Evolutionary conservation across 2,888 invertebrate genomes (phyloP).

Genomic region (Drosophila neonasuta): DNA sequence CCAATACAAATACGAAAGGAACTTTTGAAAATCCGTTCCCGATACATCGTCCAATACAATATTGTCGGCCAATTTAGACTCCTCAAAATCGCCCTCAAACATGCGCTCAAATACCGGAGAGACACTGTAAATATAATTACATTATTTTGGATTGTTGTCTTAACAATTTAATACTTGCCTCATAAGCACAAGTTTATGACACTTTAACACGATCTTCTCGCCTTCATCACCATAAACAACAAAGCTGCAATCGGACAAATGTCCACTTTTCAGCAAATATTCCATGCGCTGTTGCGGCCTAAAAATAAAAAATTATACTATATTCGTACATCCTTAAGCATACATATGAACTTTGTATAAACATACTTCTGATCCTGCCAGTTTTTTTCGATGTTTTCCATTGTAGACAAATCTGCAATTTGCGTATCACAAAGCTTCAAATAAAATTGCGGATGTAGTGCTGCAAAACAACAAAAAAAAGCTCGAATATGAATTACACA

Average conservation of each 20-base stretch:
- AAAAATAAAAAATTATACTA: not conserved
- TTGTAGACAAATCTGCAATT: constrained; percentile 7
- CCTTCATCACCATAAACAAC: constrained; percentile 38
- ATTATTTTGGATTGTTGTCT: not conserved
- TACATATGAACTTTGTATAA: not conserved
- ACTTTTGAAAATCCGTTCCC: constrained; percentile 43
- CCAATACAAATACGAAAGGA: constrained; percentile 51
- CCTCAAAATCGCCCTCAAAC: constrained; percentile 57
- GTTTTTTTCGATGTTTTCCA: constrained; percentile 16
- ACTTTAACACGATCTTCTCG: constrained; percentile 40
- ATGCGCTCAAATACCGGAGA: constrained; percentile 61
- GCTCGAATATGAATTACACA: not conserved
- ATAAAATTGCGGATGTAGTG: constrained; percentile 29
- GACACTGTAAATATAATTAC: constrained; percentile 13
- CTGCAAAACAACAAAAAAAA: constrained; percentile 20
- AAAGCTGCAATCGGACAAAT: constrained; percentile 59
- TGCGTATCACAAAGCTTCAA: constrained; percentile 13
- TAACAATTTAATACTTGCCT: constrained; percentile 28
- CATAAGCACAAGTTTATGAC: constrained; percentile 58
- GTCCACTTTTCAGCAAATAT: constrained; percentile 46
- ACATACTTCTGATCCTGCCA: constrained; percentile 46
- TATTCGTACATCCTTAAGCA: not conserved
- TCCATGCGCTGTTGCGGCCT: constrained; percentile 51
- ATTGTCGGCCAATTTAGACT: constrained; percentile 41
- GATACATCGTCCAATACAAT: constrained; percentile 58